phyloP scores from a whole-genome alignment of 2,113 vertebrate genomes.

The Oxyura jamaicensis region DNA sequence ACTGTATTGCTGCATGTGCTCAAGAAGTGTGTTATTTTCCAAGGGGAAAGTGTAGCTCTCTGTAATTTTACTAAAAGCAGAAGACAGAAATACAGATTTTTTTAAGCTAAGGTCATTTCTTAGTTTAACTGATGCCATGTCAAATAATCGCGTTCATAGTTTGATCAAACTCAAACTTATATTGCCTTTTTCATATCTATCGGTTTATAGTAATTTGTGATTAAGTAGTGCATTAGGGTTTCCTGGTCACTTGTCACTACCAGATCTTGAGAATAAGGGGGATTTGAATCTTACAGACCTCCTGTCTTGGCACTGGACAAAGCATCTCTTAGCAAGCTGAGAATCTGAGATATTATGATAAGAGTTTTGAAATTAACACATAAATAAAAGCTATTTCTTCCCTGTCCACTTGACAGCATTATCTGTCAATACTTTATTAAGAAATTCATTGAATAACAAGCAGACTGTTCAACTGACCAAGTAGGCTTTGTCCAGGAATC shows the following conservation, averaged over 20 bases:
- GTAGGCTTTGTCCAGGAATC: background rate
- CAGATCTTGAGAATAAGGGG: background rate
- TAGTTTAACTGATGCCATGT: background rate
- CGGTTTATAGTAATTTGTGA: background rate
- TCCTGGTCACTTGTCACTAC: background rate
- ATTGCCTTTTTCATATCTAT: background rate
- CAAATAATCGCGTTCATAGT: background rate
- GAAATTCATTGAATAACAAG: background rate
- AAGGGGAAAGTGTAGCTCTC: background rate
- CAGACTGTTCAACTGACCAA: background rate
- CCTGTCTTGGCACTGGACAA: background rate
- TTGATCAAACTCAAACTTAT: background rate
- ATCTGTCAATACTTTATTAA: background rate
- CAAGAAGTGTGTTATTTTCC: slow-evolving; percentile 12
- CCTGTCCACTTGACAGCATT: background rate
- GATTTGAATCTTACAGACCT: background rate
- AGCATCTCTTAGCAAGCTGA: background rate
- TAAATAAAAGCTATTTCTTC: background rate
- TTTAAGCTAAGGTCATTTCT: background rate
- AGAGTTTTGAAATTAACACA: background rate
- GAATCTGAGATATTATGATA: background rate
- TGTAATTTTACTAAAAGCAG: slow-evolving; percentile 16
- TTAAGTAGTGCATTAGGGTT: background rate
- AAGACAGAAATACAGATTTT: background rate
- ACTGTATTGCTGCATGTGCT: background rate